Percentiles rank a stretch among this genome's conserved stretches.
Evolutionary conservation across 2,797 vertebrate species (phyloP).

Genomic region (Pseudomugil tenellus): DNA sequence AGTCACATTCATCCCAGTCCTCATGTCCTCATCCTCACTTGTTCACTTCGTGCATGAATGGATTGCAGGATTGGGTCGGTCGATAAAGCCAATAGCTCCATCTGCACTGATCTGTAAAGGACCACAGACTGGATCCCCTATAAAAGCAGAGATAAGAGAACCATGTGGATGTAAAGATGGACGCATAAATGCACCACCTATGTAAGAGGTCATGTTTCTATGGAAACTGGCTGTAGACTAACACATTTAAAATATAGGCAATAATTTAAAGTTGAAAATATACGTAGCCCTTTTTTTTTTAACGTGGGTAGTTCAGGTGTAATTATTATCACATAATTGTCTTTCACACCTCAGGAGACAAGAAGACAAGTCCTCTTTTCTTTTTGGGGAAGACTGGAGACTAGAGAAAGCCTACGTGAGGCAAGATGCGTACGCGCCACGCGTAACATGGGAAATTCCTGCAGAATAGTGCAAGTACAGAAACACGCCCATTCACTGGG

Average conservation of each 20-base stretch:
- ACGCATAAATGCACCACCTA: constrained; percentile 31
- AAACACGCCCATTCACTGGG: neutral
- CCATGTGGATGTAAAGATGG: constrained; percentile 22
- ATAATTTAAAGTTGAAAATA: too few relatives aligned
- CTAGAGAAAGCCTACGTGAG: constrained; percentile 64
- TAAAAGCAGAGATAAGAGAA: constrained; percentile 3
- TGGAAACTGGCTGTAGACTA: neutral
- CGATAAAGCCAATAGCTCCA: neutral
- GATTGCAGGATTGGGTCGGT: neutral
- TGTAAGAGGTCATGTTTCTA: constrained; percentile 29
- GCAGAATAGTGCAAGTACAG: constrained; percentile 15
- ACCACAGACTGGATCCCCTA: constrained; percentile 15
- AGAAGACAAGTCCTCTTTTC: too few relatives aligned
- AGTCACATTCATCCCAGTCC: neutral
- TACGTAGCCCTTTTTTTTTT: too few relatives aligned
- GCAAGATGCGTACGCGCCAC: constrained; percentile 37
- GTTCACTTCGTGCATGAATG: neutral
- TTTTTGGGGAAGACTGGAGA: too few relatives aligned
- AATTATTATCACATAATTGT: too few relatives aligned
- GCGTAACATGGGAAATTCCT: constrained; percentile 62
- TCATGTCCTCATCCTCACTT: neutral
- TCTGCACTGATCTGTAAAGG: constrained; percentile 24
- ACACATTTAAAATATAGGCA: too few relatives aligned
- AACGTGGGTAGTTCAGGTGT: too few relatives aligned
- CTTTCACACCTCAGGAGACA: too few relatives aligned